Conservation (phyloP, 2,113 vertebrate genomes). For the Amphiprion ocellaris region DNA sequence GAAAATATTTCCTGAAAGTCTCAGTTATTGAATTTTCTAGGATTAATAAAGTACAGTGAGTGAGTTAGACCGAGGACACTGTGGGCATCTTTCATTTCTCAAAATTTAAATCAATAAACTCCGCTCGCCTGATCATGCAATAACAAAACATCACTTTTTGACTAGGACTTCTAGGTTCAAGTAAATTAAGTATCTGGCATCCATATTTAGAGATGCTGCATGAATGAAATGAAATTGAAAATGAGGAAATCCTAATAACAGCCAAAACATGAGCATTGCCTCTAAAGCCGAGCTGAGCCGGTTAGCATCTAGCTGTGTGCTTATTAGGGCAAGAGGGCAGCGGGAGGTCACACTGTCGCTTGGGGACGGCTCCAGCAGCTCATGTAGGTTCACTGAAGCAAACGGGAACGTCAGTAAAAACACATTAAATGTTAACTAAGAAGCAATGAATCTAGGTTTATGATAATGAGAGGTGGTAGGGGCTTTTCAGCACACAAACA, state of each 20-base stretch:
- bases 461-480: constrained; percentile 16
- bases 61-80: background rate
- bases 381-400: constrained; percentile 43
- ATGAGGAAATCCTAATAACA: constrained; percentile 49
- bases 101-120: background rate
- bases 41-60: background rate
- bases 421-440: constrained; percentile 31
- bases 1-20: background rate
- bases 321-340: constrained; percentile 66
- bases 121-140: background rate
- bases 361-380: constrained; percentile 37
- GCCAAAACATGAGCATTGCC: constrained; percentile 33
- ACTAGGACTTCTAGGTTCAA: background rate
- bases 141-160: background rate
- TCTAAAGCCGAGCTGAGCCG: constrained; percentile 50
- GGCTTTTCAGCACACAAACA: constrained; percentile 14
- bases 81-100: background rate
- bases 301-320: constrained; percentile 62
- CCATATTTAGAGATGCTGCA: constrained; percentile 7
- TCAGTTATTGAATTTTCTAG: background rate
- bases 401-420: constrained; percentile 41
- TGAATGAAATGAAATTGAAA: constrained; percentile 40
- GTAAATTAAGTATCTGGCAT: constrained; percentile 2
- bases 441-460: constrained; percentile 27
- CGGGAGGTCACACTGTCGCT: constrained; percentile 51